Evolutionary conservation across 2,113 vertebrate species (phyloP).

Genomic region (Ochotona princeps): DNA sequence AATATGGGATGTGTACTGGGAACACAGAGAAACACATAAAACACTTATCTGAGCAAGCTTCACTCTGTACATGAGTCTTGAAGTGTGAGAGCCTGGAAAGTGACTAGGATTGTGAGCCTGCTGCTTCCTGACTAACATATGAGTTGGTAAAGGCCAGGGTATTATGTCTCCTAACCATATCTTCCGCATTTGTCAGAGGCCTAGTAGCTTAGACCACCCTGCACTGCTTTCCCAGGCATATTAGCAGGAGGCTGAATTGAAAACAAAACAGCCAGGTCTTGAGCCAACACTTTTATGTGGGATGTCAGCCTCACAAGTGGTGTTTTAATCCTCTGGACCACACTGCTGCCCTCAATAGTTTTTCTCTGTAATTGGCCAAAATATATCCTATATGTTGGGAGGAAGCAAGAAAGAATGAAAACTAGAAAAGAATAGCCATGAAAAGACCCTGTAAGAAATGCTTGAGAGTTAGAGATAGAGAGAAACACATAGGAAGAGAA

Average conservation of each 20-base stretch:
- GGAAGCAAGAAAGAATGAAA: neutral
- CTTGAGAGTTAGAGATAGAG: no score
- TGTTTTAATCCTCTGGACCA: no score
- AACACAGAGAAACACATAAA: neutral
- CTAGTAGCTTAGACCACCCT: no score
- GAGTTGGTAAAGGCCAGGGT: neutral
- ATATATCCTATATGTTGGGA: neutral
- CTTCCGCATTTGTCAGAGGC: no score
- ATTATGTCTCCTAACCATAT: neutral
- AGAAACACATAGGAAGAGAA: no score
- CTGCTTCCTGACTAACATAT: neutral
- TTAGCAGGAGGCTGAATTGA: no score
- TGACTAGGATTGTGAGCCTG: neutral
- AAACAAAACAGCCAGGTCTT: no score
- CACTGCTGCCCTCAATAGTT: neutral
- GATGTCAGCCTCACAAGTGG: no score
- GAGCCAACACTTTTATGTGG: no score
- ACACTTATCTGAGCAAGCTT: neutral
- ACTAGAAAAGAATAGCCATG: constrained; percentile 6
- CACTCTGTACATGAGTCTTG: neutral
- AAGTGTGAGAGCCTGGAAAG: neutral
- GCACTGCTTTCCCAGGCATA: no score
- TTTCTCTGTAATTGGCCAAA: neutral
- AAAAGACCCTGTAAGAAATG: neutral
- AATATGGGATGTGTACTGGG: neutral